Evolutionary conservation across 2,113 vertebrate species (phyloP).

Genomic region (Mus spicilegus): DNA sequence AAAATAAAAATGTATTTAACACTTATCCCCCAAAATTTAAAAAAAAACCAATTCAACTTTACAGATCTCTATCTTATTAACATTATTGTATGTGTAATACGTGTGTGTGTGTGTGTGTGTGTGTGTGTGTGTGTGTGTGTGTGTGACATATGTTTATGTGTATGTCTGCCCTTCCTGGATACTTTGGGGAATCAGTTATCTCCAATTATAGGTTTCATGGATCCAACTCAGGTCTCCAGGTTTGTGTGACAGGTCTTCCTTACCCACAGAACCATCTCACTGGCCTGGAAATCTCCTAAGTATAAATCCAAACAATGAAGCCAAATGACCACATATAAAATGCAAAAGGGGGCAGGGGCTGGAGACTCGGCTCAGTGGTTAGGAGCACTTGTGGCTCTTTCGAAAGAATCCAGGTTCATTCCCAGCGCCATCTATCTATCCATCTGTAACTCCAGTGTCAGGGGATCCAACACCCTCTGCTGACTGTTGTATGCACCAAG

Average conservation of each 20-base stretch:
- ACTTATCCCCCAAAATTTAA: not conserved
- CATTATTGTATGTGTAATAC: not conserved
- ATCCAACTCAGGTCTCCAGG: too few species aligned
- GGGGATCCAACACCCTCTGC: not conserved
- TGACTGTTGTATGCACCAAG: not conserved
- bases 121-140: too few species aligned
- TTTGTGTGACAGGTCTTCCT: not conserved
- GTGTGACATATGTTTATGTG: too few species aligned
- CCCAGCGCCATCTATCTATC: not conserved
- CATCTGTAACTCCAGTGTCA: not conserved
- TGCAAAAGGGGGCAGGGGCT: not conserved
- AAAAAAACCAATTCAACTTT: not conserved
- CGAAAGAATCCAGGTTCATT: not conserved
- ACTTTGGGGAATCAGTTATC: not conserved
- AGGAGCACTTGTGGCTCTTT: not conserved
- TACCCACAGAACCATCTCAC: not conserved
- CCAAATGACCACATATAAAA: conserved; percentile 32
- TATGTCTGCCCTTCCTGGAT: too few species aligned
- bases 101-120: not conserved
- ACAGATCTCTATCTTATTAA: too few species aligned
- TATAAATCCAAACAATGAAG: conserved; percentile 46
- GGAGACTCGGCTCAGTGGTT: not conserved
- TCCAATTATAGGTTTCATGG: not conserved
- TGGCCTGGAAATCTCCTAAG: not conserved
- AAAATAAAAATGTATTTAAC: not conserved